phyloP scores from a whole-genome alignment of 2,888 invertebrate species.

The Dugesia japonica region DNA sequence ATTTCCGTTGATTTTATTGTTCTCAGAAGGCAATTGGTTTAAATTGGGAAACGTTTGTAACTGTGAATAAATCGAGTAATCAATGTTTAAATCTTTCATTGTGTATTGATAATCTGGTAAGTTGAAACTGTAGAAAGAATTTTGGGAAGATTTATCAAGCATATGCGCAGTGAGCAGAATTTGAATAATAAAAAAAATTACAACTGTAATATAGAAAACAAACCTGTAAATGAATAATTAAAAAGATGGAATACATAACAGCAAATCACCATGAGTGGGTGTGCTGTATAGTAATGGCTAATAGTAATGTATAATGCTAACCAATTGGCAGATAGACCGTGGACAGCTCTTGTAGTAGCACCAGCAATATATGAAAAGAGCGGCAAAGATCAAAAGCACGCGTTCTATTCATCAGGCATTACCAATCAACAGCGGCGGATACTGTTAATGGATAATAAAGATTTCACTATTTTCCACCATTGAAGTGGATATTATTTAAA shows the following conservation, averaged over 20 bases:
- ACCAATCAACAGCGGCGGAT: conserved; percentile 20
- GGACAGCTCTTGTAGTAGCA: conserved; percentile 7
- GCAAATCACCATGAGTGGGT: conserved; percentile 20
- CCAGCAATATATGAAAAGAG: neutral
- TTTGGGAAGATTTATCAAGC: conserved; percentile 14
- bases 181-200: conserved; percentile 9
- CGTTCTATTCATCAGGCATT: neutral
- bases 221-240: conserved; percentile 11
- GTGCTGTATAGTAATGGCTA: conserved; percentile 12
- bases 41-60: neutral
- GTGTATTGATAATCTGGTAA: neutral
- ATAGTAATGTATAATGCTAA: conserved; percentile 13
- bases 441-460: conserved; percentile 16
- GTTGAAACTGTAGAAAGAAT: neutral
- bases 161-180: neutral
- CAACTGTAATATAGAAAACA: neutral
- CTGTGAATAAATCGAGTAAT: neutral
- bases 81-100: neutral
- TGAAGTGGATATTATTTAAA: conserved; percentile 1
- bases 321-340: conserved; percentile 20
- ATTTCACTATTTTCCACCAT: conserved; percentile 3
- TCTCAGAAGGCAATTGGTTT: neutral
- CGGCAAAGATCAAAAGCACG: conserved; percentile 12
- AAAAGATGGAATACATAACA: conserved; percentile 9
- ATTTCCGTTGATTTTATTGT: neutral